A percentile compares a stretch with the other conserved stretches of the same genome.
These are phyloP conservation scores for Tenthredo notha DNA, from an alignment of 2,888 invertebrate species.

Conservation along the genomic window DNA sequence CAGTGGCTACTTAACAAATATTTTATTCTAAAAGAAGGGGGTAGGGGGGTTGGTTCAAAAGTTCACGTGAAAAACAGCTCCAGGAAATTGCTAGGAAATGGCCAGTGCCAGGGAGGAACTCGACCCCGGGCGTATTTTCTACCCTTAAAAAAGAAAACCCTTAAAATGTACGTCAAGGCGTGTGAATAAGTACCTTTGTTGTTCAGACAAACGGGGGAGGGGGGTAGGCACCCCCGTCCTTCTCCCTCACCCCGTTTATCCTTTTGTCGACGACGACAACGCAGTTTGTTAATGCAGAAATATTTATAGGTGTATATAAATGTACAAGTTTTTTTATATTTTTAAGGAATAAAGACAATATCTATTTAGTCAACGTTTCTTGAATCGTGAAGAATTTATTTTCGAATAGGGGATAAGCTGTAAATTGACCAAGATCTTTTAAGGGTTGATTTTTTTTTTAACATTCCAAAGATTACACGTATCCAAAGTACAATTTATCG, in stretches of 20 bases:
- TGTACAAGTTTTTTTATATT: neutral
- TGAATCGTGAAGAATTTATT: too few species aligned
- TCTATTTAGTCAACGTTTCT: too few species aligned
- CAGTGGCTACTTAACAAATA: slow-evolving; percentile 70
- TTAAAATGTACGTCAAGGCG: slow-evolving; percentile 39
- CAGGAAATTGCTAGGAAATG: slow-evolving; percentile 77
- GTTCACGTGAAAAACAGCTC: slow-evolving; percentile 74
- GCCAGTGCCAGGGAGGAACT: slow-evolving; percentile 57
- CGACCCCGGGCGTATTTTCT: neutral
- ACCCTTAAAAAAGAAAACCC: slow-evolving; percentile 50
- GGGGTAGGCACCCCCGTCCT: neutral
- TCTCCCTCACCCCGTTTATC: neutral
- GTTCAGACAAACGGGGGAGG: neutral
- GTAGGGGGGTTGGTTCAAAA: slow-evolving; percentile 67
- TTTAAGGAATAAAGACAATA: neutral
- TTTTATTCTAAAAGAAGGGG: slow-evolving; percentile 63
- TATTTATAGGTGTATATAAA: neutral
- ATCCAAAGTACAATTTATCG: neutral
- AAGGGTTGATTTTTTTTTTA: too few species aligned
- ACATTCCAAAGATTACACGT: neutral
- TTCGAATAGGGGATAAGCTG: too few species aligned
- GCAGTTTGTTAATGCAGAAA: neutral
- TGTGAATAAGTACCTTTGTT: slow-evolving; percentile 40
- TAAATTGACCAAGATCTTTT: too few species aligned
- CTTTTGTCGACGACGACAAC: slow-evolving; percentile 2